Conservation (phyloP, 2,797 vertebrate genomes). For the Peromyscus melanophrys region DNA sequence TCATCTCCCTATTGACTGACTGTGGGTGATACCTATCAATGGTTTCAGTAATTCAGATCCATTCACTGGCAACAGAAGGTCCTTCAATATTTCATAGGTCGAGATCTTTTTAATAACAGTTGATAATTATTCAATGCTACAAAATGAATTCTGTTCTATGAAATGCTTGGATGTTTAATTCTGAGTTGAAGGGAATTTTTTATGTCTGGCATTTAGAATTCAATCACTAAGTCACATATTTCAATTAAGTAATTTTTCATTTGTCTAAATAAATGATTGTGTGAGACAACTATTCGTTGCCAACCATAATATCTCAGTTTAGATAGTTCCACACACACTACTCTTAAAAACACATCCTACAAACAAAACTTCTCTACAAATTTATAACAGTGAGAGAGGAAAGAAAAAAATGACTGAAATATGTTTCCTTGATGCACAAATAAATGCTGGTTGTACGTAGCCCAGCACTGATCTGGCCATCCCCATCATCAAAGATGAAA, state of each 20-base stretch:
- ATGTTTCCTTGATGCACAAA: not conserved
- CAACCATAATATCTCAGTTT: not conserved
- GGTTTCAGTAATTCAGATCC: constrained; percentile 18
- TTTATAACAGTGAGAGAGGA: not conserved
- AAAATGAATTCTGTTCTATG: not conserved
- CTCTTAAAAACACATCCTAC: not conserved
- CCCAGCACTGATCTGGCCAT: not conserved
- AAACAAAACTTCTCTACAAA: not conserved
- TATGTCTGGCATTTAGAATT: not conserved
- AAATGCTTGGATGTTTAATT: not conserved
- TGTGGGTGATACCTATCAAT: not conserved
- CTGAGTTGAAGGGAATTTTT: not conserved
- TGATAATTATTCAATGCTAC: not conserved
- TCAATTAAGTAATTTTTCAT: not conserved
- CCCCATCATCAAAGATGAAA: not conserved
- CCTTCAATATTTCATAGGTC: not conserved
- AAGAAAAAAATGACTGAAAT: not conserved
- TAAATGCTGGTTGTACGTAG: not conserved
- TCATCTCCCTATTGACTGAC: not conserved
- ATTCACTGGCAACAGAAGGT: not conserved
- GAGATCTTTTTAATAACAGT: not conserved
- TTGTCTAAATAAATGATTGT: constrained; percentile 41
- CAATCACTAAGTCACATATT: not conserved
- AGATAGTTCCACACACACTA: not conserved
- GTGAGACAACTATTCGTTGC: not conserved